These are phyloP conservation scores for Indri indri DNA, from an alignment of 2,113 vertebrate species.

Conservation along the genomic window DNA sequence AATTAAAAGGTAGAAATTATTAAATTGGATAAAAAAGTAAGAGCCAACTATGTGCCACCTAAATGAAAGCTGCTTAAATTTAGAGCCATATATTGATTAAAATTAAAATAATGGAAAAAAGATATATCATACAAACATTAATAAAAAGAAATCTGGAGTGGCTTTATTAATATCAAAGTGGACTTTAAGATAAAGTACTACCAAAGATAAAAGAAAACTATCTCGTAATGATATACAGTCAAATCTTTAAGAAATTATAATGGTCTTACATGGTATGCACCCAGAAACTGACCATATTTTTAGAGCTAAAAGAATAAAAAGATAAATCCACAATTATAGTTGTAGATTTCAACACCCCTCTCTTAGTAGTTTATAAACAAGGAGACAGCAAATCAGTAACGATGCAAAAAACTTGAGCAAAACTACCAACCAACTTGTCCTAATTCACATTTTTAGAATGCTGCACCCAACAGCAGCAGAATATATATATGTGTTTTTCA, in stretches of 20 bases:
- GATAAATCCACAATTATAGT: not conserved
- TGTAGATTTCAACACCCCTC: not conserved
- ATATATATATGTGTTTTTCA: not conserved
- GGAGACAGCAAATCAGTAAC: not conserved
- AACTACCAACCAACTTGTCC: not conserved
- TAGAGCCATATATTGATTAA: not conserved
- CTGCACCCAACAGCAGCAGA: not conserved
- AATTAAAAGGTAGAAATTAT: not conserved
- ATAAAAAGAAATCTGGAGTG: not conserved
- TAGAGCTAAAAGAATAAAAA: not conserved
- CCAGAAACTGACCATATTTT: not conserved
- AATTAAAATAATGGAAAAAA: not conserved
- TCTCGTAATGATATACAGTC: not conserved
- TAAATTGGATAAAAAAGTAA: not conserved
- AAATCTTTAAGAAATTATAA: not conserved
- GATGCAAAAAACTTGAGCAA: not conserved
- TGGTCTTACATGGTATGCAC: not conserved
- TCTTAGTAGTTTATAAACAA: not conserved
- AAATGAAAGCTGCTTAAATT: not conserved
- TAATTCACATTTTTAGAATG: not conserved
- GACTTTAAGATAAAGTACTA: not conserved
- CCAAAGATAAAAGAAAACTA: not conserved
- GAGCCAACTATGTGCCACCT: not conserved
- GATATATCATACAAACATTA: not conserved
- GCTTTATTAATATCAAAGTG: not conserved